phyloP scores from a whole-genome alignment of 2,888 invertebrate genomes.

The Eupithecia exiguata region DNA sequence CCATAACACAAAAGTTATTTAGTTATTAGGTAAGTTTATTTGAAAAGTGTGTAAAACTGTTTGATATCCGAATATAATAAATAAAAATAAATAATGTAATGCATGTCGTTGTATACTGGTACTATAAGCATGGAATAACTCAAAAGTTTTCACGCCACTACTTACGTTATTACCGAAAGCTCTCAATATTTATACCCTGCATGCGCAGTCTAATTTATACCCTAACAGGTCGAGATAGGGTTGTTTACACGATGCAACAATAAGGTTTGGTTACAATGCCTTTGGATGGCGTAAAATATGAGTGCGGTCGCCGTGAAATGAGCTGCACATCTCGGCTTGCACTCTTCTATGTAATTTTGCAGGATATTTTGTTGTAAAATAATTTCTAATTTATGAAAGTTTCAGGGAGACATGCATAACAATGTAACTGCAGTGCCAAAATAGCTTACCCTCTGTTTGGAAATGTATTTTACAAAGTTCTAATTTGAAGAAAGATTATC shows the following conservation, averaged over 20 bases:
- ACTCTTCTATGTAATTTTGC: conserved; percentile 50
- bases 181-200: conserved; percentile 39
- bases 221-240: conserved; percentile 40
- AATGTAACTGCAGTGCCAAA: not conserved
- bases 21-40: not conserved
- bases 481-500: not conserved
- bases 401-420: not conserved
- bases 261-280: conserved; percentile 51
- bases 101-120: not conserved
- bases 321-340: conserved; percentile 65
- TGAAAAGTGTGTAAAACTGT: not conserved
- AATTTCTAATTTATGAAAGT: conserved; percentile 12
- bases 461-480: not conserved
- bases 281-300: conserved; percentile 75
- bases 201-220: conserved; percentile 35
- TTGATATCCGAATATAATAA: not conserved
- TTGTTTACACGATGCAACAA: conserved; percentile 37
- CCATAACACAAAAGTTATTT: not conserved
- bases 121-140: conserved; percentile 15
- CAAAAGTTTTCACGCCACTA: conserved; percentile 35
- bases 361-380: conserved; percentile 28
- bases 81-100: not conserved
- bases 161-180: conserved; percentile 36
- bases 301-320: conserved; percentile 76
- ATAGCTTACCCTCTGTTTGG: not conserved